Base-by-base conservation (phyloP, 92 coral and sea anemone species). In the Muricea muricata region DNA sequence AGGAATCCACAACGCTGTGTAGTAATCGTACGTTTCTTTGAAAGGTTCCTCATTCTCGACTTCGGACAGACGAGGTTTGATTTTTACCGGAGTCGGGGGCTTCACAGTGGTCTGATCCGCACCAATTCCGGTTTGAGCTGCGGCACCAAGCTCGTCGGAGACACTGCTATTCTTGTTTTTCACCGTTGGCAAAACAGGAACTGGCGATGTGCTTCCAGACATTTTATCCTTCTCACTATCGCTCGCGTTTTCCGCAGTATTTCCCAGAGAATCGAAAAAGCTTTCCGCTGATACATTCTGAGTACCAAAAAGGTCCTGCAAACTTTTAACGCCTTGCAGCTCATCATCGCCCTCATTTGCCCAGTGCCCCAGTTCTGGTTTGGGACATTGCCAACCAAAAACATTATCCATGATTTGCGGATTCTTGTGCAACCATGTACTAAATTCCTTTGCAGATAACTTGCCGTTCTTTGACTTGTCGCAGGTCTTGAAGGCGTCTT, bases 341-440 rank as follows among this genome's bases (percentile, higher is more conserved):
- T 57, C 83, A 55, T 28, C 8, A 24, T n/a, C n/a, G n/a, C n/a
- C n/a, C n/a, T 78, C 83, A 11, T 78, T 78, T 18, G 83, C 71
- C 83, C 83, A 78, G 0, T 56, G 68, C 8, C 83, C 83, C 28
- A 78, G 70, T 56, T 96, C 98, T 37, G 99, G 99, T 72, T 90
- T 96, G 3, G 99, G 99, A 35, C 99, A 96, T 83, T 96, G 99
- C 93, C 97, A 89, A 20, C 99, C 99, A 90, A 96, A 96, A 18
- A 96, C 99, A 80, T 93, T 96, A 75, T 96, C 98, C 99, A 96
- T 96, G 7, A 96, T 96, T 54, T 94, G 79, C 0, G 99, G 99
- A 56, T 91, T 92, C 65, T 87, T 93, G 84, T 88, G 91, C 73
- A 96, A 82, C 99, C 99, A 96, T 39, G 87, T 66, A 67, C 93